Base-by-base conservation (phyloP, 2,888 invertebrate genomes). In the Colostygia pectinataria region DNA sequence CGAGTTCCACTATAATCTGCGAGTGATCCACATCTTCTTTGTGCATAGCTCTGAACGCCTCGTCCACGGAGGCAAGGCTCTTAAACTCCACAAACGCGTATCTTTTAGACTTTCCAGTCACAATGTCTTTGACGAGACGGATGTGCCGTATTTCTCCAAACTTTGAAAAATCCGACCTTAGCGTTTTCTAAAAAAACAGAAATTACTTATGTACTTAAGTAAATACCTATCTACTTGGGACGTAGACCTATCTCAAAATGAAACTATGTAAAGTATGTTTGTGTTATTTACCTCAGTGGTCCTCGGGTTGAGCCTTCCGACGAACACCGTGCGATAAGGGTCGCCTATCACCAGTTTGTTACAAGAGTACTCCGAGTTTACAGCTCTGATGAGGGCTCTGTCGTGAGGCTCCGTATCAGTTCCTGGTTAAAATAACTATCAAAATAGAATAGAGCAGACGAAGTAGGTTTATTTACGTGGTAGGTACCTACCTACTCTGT, bases 51-150 rank as follows among this genome's bases (percentile, higher is more conserved):
- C 87, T 82, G 31, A 93, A 85, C 0, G 95, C 95, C 55, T 88
- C 90, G 45, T 92, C 90, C 4, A 94, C 94, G 42, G 92, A 91
- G 8, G 83, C 80, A 55, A 90, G 85, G 14, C 88, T 91, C 57
- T 92, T 92, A 83, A 92, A 97, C 80, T 97, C 97, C n/a, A 97
- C 91, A 77, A 97, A 97, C 0, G 94, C 97, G 72, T 97, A 97
- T 42, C 95, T 93, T 74, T 94, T 94, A 0, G 96, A 95, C 66
- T 92, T 92, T 0, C 96, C 96, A 0, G 97, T 97, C 0, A 97
- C 95, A 37, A 97, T 92, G 69, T 97, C 96, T 63, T 93, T 91
- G 2, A 97, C 91, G 43, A 97, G 65, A 44, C 92, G 80, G 71
- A 95, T 91, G 56, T 91, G 77, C 62, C 92, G 70, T 53, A 96